A percentile compares a stretch with the other conserved stretches of the same genome.
These are phyloP conservation scores for Argyrosomus regius DNA, from an alignment of 2,797 vertebrate species.

Conservation along the genomic window DNA sequence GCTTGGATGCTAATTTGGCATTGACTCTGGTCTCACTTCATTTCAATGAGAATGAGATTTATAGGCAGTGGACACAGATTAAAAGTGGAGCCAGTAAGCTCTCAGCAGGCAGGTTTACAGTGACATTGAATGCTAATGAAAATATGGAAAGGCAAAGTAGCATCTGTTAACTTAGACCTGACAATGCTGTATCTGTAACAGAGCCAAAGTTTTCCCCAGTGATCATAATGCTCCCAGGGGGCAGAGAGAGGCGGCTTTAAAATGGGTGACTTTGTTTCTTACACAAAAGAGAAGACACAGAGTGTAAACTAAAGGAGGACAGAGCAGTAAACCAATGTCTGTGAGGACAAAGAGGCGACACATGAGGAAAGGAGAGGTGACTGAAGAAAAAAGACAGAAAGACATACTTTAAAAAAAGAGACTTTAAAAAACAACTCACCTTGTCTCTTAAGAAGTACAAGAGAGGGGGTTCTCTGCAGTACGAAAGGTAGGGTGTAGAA, in stretches of 20 bases:
- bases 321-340: neutral
- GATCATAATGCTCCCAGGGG: neutral
- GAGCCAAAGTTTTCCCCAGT: neutral
- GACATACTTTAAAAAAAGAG: slow-evolving; percentile 25
- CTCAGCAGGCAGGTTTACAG: neutral
- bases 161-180: neutral
- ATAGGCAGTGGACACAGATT: neutral
- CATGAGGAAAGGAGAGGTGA: neutral
- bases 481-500: slow-evolving; percentile 12
- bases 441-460: neutral
- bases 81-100: neutral
- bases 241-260: neutral
- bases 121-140: neutral
- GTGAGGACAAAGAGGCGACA: slow-evolving; percentile 2
- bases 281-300: neutral
- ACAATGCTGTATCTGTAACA: neutral
- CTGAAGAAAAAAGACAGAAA: neutral
- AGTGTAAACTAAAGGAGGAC: neutral
- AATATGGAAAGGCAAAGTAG: neutral
- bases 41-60: neutral
- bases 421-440: slow-evolving; percentile 32
- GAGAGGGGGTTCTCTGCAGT: slow-evolving; percentile 23
- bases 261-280: neutral
- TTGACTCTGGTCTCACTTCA: neutral
- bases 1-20: neutral